Conservation (phyloP, 2,113 vertebrate species). For the Rhinolophus sinicus region DNA sequence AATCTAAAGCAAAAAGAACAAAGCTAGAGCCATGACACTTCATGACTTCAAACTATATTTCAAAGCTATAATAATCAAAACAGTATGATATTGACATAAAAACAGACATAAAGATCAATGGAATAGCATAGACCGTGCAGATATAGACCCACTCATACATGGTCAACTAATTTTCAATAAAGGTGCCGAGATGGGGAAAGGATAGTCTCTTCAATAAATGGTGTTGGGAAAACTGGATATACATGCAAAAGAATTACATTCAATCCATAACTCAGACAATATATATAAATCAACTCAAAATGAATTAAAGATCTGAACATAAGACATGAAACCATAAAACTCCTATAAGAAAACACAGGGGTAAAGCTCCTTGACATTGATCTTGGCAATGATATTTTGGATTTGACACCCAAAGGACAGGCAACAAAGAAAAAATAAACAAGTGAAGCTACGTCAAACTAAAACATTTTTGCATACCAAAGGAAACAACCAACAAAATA, state of each 20-base stretch:
- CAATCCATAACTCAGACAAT: not conserved
- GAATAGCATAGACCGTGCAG: not conserved
- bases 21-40: not conserved
- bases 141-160: not conserved
- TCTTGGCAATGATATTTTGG: not conserved
- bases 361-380: not conserved
- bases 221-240: not conserved
- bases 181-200: not conserved
- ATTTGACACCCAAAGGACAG: not conserved
- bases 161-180: conserved; percentile 9
- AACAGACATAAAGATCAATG: not conserved
- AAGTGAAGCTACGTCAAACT: not conserved
- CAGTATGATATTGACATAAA: not conserved
- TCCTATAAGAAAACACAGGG: not conserved
- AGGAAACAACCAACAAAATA: not conserved
- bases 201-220: not conserved
- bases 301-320: not conserved
- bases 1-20: not conserved
- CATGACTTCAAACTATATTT: not conserved
- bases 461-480: not conserved
- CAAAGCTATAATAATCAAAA: not conserved
- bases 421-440: not conserved
- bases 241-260: not conserved
- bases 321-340: not conserved
- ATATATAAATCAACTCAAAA: not conserved